Evolutionary conservation across 1,140 invertebrate species (phyloP).

Genomic region (Drosophila mauritiana): DNA sequence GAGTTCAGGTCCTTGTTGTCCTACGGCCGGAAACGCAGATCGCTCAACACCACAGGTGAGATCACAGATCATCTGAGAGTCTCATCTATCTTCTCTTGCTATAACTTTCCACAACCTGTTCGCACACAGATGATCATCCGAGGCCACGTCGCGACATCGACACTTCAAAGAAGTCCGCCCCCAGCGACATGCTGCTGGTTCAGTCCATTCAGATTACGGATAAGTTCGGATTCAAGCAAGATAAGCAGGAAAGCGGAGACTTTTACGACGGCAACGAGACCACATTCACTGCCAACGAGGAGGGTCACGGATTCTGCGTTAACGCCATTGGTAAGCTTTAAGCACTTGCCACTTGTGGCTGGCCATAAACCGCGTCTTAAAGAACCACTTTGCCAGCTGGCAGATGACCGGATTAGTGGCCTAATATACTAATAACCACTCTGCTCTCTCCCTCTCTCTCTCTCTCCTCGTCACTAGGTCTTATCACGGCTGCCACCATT

Average conservation of each 20-base stretch:
- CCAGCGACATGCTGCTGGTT: slow-evolving; percentile 93
- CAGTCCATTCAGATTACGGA: slow-evolving; percentile 96
- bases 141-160: slow-evolving; percentile 41
- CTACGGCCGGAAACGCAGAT: slow-evolving; percentile 87
- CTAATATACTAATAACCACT: neutral
- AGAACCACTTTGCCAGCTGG: neutral
- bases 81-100: neutral
- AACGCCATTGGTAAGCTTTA: slow-evolving; percentile 85
- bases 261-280: slow-evolving; percentile 85
- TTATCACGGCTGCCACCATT: slow-evolving; percentile 92
- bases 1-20: slow-evolving; percentile 91
- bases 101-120: neutral
- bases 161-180: slow-evolving; percentile 31
- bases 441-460: neutral
- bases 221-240: slow-evolving; percentile 92
- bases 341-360: neutral
- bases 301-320: slow-evolving; percentile 88
- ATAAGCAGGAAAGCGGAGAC: slow-evolving; percentile 63
- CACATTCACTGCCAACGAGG: slow-evolving; percentile 86
- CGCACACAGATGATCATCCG: slow-evolving; percentile 11
- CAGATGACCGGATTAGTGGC: neutral
- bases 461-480: slow-evolving; percentile 84
- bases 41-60: slow-evolving; percentile 51
- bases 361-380: neutral
- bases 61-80: neutral